Base-by-base conservation (phyloP, 2,888 invertebrate genomes). In the Ceratothoa steindachneri region DNA sequence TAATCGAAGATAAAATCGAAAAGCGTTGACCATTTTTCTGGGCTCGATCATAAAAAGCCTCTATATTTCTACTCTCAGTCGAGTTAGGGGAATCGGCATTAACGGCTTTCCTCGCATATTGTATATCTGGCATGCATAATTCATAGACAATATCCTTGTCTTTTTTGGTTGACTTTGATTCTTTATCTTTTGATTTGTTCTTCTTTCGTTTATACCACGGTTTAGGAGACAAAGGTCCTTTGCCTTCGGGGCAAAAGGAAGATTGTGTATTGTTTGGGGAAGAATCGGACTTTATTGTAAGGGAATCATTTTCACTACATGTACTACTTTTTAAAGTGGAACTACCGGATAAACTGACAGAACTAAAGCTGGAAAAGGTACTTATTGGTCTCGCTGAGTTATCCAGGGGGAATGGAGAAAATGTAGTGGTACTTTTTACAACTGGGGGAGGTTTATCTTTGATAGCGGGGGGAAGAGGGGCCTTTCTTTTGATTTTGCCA, bases 161-260 rank as follows among this genome's bases (percentile, higher is more conserved):
- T 67, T 67, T 67, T 29, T 67, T 30, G 15, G 24, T 24, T 19
- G 19, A 67, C 19, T 7, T 70, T 4, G 70, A 72, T n/a, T n/a
- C n/a, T n/a, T n/a, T n/a, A n/a, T n/a, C n/a, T 29, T 71, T 67
- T 67, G 73, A 71, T 27, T 67, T 67, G 30, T 68, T 71, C 29
- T 72, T 76, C 53, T 75, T 79, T 4, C 78, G 68, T 55, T 79
- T 79, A 28, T 79, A 79, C 78, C 78, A 79, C 24, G 75, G 78
- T 51, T 72, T 72, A 19, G 75, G 73, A 64, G 73, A 74, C 12
- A 72, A 69, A 30, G 72, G 71, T n/a, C 68, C 27, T 69, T 76
- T 76, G 19, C 70, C 53, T 15, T 67, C 28, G 12, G 72, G 71
- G 22, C 71, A 65, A 29, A 73, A 65, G 60, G 67, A 29, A 51